Conservation (phyloP, 1,140 invertebrate species). For the Drosophila tsacasi region DNA sequence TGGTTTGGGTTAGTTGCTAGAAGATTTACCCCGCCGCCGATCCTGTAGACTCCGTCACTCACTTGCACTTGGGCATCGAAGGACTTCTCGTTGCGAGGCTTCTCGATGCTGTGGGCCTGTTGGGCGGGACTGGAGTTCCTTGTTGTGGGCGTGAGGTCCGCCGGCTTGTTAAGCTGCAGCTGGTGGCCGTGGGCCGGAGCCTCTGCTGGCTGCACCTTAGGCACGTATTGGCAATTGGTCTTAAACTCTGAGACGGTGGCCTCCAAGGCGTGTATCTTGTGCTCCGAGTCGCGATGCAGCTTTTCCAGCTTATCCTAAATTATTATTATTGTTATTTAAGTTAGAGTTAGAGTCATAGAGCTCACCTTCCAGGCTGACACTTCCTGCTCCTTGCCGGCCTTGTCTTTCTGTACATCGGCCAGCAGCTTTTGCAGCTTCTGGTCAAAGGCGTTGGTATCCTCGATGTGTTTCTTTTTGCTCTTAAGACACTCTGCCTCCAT, state of each 20-base stretch:
- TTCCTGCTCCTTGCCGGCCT: conserved; percentile 61
- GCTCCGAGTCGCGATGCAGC: conserved; percentile 49
- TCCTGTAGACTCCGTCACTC: conserved; percentile 83
- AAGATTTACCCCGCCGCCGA: conserved; percentile 68
- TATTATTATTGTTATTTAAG: too few relatives aligned
- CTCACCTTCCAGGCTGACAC: conserved; percentile 72
- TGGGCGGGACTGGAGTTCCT: conserved; percentile 43
- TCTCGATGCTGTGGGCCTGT: conserved; percentile 63
- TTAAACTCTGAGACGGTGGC: conserved; percentile 59
- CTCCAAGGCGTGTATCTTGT: conserved; percentile 58
- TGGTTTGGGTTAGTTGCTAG: conserved; percentile 64
- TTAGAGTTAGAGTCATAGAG: too few relatives aligned
- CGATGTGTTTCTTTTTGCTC: conserved; percentile 70
- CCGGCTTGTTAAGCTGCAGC: conserved; percentile 58
- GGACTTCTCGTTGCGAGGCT: conserved; percentile 73
- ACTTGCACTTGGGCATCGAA: conserved; percentile 82
- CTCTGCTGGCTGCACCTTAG: conserved; percentile 51
- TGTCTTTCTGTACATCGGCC: conserved; percentile 67
- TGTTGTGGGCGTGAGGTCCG: conserved; percentile 41
- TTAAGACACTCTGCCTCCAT: conserved; percentile 62
- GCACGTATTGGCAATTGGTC: conserved; percentile 61
- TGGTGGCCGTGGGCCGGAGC: conserved; percentile 36
- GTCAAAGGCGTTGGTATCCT: conserved; percentile 66
- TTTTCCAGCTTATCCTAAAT: conserved; percentile 71
- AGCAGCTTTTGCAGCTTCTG: conserved; percentile 65